These are phyloP conservation scores for Phycodurus eques DNA, from an alignment of 2,113 vertebrate species.

Conservation along the genomic window DNA sequence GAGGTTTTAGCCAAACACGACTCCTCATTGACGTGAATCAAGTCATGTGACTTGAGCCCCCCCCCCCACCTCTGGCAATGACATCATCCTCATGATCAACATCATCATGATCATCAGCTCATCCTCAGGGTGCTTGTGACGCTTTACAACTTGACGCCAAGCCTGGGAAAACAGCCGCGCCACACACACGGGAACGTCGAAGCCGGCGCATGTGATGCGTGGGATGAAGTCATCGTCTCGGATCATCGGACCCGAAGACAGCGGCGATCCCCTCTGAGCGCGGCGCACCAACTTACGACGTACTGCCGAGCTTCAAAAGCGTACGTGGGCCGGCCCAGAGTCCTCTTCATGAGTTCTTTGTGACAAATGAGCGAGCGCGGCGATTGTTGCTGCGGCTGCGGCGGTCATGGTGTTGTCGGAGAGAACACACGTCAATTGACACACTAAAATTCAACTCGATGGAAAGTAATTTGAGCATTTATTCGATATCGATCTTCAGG, in stretches of 20 bases:
- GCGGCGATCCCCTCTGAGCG: slow-evolving; percentile 55
- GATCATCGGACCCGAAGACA: slow-evolving; percentile 74
- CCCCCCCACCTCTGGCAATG: slow-evolving; percentile 8
- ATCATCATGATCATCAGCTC: slow-evolving; percentile 8
- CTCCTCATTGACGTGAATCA: background rate
- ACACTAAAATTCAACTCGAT: background rate
- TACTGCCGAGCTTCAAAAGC: slow-evolving; percentile 96
- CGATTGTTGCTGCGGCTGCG: slow-evolving; percentile 75
- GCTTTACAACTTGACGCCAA: slow-evolving; percentile 69
- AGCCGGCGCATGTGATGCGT: slow-evolving; percentile 75
- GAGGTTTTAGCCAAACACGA: no score
- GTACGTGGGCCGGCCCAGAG: slow-evolving; percentile 91
- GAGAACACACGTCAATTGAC: slow-evolving; percentile 69
- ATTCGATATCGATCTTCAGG: background rate
- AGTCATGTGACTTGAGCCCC: background rate
- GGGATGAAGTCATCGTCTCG: slow-evolving; percentile 65
- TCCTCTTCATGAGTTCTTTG: slow-evolving; percentile 98
- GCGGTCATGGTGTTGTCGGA: slow-evolving; percentile 62
- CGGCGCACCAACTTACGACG: slow-evolving; percentile 85
- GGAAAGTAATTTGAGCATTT: background rate
- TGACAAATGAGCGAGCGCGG: slow-evolving; percentile 88
- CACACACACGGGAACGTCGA: slow-evolving; percentile 60
- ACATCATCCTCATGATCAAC: slow-evolving; percentile 25
- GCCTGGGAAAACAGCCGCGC: slow-evolving; percentile 38
- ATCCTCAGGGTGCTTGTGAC: slow-evolving; percentile 57